Base-by-base conservation (phyloP, 2,113 vertebrate genomes). In the Barnardius zonarius region DNA sequence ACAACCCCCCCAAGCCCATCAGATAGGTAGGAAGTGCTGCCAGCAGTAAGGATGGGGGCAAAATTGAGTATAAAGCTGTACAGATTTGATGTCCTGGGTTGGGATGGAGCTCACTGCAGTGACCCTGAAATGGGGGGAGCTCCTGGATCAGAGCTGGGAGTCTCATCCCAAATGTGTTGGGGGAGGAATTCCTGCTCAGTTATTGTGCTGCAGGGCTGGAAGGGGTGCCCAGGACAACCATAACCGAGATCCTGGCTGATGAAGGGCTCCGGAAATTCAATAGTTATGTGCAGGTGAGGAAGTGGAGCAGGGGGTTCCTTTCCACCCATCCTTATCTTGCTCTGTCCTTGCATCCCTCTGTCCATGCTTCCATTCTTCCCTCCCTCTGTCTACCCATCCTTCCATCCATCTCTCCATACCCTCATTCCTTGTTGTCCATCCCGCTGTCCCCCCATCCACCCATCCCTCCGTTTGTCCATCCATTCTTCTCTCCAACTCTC, bases 231-330 rank as follows among this genome's bases (percentile, higher is more conserved):
- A 81, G 87, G 11, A 63, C 28, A 0, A 97, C 93, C 1, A 97
- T 98, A 11, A 98, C 98, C 0, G 96, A 98, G 20, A 93, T 99
- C 31, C 96, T 99, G 35, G 83, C 76, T 1, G 83, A 98, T 4
- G 67, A 97, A 69, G 22, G 2, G 3, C 66, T 99, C n/a, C 88
- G 82, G 61, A 73, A 74, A 31, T 95, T 98, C 59, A 99, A 99
- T 48, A 90, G 90, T 8, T 99, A 98, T 0, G 98, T 96, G 41
- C 98, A 99, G 98, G 99, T 97, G 80, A 78, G 80, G 12, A 27
- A 4, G 5, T 13, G 37, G 30, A 57, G 37, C 25, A 6, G 19
- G 13, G 22, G 22, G 13, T 13, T 59, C 27, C 55, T 25, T 35
- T 25, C 57, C 39, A 24, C 4, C 4, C 7, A 7, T 5, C 12